These are phyloP conservation scores for Tipula confusa DNA, from an alignment of 2,888 invertebrate genomes.

Conservation along the genomic window DNA sequence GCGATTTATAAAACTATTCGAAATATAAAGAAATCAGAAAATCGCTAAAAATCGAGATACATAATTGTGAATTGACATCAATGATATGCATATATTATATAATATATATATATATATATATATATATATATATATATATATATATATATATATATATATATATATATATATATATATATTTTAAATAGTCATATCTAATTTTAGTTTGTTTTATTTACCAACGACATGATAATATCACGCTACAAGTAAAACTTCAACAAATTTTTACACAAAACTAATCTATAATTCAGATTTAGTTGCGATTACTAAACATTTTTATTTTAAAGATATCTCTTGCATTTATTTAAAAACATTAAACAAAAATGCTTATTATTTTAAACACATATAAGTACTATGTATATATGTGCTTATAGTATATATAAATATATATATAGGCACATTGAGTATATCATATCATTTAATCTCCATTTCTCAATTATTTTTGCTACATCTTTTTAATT, in stretches of 20 bases:
- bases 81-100: too few relatives aligned
- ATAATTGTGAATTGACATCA: too few relatives aligned
- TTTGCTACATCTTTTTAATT: conserved; percentile 25
- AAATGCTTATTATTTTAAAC: neutral
- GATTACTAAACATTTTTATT: neutral
- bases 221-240: neutral
- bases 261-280: neutral
- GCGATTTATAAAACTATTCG: too few relatives aligned
- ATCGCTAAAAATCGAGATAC: too few relatives aligned
- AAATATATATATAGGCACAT: neutral
- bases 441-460: neutral
- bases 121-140: too few relatives aligned
- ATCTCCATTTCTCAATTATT: conserved; percentile 25
- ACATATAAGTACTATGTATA: neutral
- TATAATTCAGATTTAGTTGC: neutral
- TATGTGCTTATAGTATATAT: neutral
- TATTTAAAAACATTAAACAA: neutral
- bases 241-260: neutral
- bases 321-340: neutral
- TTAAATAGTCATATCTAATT: too few relatives aligned
- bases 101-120: too few relatives aligned
- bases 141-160: too few relatives aligned
- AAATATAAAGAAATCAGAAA: too few relatives aligned
- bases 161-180: too few relatives aligned
- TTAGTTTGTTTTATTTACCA: neutral